Evolutionary conservation across 2,113 vertebrate species (phyloP).

Genomic region (Nibea albiflora): DNA sequence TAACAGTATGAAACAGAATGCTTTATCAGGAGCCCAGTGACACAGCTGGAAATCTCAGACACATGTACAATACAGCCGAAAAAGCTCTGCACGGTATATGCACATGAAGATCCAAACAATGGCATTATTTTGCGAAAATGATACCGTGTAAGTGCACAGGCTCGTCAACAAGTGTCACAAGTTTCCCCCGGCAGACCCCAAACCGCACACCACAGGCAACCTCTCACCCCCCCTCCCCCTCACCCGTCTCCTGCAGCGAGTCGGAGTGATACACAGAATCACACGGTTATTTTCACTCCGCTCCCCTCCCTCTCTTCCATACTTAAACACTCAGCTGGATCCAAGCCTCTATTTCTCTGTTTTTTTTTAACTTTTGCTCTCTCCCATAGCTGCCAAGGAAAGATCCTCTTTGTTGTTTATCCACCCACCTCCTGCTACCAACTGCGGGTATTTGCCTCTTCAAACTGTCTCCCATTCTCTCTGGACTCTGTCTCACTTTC

Average conservation of each 20-base stretch:
- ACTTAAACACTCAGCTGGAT: conserved; percentile 66
- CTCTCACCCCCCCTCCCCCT: neutral
- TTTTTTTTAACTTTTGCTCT: conserved; percentile 35
- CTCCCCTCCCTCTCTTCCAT: conserved; percentile 46
- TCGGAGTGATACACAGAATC: conserved; percentile 37
- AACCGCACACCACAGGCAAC: conserved; percentile 33
- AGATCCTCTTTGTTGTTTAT: conserved; percentile 63
- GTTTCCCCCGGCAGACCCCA: conserved; percentile 23
- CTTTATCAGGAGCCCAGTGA: conserved; percentile 1
- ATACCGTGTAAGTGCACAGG: neutral
- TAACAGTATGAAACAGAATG: neutral
- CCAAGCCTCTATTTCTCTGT: conserved; percentile 30
- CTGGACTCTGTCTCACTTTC: conserved; percentile 43
- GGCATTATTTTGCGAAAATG: conserved; percentile 13
- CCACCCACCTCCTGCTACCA: conserved; percentile 63
- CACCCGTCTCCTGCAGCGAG: conserved; percentile 10
- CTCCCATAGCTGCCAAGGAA: conserved; percentile 49
- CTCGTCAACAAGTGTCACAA: conserved; percentile 32
- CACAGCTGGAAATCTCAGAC: neutral
- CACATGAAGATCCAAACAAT: neutral
- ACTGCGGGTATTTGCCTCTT: conserved; percentile 69
- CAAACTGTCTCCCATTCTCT: conserved; percentile 57
- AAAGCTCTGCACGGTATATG: neutral
- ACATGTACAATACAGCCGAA: neutral
- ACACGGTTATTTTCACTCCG: conserved; percentile 56